These are phyloP conservation scores for Alloplasta piceator DNA, from an alignment of 2,888 invertebrate genomes.

Conservation along the genomic window DNA sequence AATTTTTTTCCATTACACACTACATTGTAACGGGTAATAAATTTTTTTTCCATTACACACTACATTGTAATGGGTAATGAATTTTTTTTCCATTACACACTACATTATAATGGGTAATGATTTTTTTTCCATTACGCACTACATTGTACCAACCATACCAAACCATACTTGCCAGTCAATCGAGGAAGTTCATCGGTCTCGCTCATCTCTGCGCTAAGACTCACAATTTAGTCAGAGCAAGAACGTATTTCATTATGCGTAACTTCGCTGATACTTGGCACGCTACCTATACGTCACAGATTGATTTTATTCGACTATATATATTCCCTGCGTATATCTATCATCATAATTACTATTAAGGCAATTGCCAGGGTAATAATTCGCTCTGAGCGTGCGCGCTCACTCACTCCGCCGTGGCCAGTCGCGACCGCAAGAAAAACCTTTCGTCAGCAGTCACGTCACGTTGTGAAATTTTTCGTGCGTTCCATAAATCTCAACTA, in stretches of 20 bases:
- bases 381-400: slow-evolving; percentile 55
- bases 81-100: too few relatives aligned
- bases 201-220: slow-evolving; percentile 11
- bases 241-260: slow-evolving; percentile 37
- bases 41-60: too few relatives aligned
- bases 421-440: slow-evolving; percentile 60
- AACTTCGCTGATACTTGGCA: slow-evolving; percentile 3
- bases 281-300: slow-evolving; percentile 19
- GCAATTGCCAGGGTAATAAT: slow-evolving; percentile 71
- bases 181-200: slow-evolving; percentile 25
- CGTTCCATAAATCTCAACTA: slow-evolving; percentile 61
- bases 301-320: slow-evolving; percentile 42
- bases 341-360: slow-evolving; percentile 64
- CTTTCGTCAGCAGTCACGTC: slow-evolving; percentile 68
- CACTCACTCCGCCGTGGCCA: slow-evolving; percentile 35
- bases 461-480: slow-evolving; percentile 71
- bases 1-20: too few relatives aligned
- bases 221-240: slow-evolving; percentile 5
- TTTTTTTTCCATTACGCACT: too few relatives aligned
- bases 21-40: too few relatives aligned
- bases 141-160: too few relatives aligned
- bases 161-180: slow-evolving; percentile 47
- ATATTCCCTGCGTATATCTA: slow-evolving; percentile 35
- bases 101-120: too few relatives aligned
- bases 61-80: too few relatives aligned